A percentile compares a stretch with the other conserved stretches of the same genome.
phyloP scores from a whole-genome alignment of 2,888 invertebrate genomes.

The Byasa hedistus region DNA sequence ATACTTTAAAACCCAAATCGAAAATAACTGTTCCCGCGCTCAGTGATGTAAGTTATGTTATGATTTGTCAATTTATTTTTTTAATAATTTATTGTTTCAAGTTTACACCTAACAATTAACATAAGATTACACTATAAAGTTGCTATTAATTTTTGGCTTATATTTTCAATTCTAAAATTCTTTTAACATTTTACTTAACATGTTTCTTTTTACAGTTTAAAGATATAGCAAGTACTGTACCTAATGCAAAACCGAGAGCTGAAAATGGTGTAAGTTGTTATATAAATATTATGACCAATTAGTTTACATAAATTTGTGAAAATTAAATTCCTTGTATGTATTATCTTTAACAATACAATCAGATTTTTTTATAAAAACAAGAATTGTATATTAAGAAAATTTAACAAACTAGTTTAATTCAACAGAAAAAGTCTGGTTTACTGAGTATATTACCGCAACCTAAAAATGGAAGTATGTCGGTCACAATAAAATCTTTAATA shows the following conservation, averaged over 20 bases:
- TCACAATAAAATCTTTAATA: slow-evolving; percentile 63
- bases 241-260: slow-evolving; percentile 65
- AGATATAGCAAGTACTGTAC: slow-evolving; percentile 75
- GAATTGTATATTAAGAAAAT: background rate
- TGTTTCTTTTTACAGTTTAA: slow-evolving; percentile 74
- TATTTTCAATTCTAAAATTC: background rate
- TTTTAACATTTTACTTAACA: slow-evolving; percentile 7
- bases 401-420: background rate
- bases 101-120: background rate
- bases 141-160: background rate
- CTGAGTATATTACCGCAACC: slow-evolving; percentile 86
- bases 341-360: background rate
- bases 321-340: too few relatives aligned
- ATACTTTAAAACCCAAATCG: slow-evolving; percentile 71
- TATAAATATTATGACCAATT: background rate
- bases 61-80: too few relatives aligned
- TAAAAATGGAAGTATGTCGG: slow-evolving; percentile 60
- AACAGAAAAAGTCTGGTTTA: slow-evolving; percentile 82
- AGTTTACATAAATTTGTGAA: background rate
- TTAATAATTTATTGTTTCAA: background rate
- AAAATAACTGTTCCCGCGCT: slow-evolving; percentile 85
- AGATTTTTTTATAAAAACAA: too few relatives aligned
- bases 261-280: slow-evolving; percentile 47
- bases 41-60: slow-evolving; percentile 73
- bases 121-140: too few relatives aligned